Conservation (phyloP, 2,113 vertebrate species). For the Oophaga pumilio region DNA sequence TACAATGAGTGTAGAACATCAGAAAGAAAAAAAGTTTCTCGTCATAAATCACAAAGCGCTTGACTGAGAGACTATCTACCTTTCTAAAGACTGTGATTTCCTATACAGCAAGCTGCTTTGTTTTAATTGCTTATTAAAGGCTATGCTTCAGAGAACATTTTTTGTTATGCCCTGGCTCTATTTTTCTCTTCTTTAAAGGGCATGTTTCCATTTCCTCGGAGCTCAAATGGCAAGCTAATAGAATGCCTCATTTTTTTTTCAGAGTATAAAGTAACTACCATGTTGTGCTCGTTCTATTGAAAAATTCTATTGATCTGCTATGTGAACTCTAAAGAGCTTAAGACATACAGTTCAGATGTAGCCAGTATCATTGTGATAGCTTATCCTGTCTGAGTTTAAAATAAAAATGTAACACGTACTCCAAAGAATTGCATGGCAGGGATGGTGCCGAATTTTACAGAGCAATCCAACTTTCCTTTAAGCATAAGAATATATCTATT, state of each 20-base stretch:
- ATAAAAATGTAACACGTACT: constrained; percentile 40
- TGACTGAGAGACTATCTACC: constrained; percentile 4
- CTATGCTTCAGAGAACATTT: constrained; percentile 24
- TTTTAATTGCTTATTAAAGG: constrained; percentile 50
- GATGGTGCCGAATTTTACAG: constrained; percentile 11
- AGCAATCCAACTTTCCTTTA: background rate
- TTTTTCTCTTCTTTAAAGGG: constrained; percentile 37
- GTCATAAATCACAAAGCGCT: constrained; percentile 2
- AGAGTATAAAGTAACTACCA: constrained; percentile 37
- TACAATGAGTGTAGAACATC: background rate
- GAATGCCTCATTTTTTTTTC: constrained; percentile 39
- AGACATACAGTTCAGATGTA: constrained; percentile 45
- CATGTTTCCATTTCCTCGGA: constrained; percentile 37
- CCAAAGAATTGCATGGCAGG: constrained; percentile 32
- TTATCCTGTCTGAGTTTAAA: constrained; percentile 35
- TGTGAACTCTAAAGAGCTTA: constrained; percentile 45
- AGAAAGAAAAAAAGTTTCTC: constrained; percentile 8
- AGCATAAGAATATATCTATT: background rate
- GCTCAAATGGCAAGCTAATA: constrained; percentile 47
- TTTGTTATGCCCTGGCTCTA: constrained; percentile 33
- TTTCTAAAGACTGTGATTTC: constrained; percentile 20
- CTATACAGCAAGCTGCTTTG: constrained; percentile 22
- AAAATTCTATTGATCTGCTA: constrained; percentile 47
- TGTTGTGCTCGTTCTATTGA: constrained; percentile 48
- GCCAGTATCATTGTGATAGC: constrained; percentile 37